phyloP scores from a whole-genome alignment of 1,140 invertebrate species.

The Drosophila burlai region DNA sequence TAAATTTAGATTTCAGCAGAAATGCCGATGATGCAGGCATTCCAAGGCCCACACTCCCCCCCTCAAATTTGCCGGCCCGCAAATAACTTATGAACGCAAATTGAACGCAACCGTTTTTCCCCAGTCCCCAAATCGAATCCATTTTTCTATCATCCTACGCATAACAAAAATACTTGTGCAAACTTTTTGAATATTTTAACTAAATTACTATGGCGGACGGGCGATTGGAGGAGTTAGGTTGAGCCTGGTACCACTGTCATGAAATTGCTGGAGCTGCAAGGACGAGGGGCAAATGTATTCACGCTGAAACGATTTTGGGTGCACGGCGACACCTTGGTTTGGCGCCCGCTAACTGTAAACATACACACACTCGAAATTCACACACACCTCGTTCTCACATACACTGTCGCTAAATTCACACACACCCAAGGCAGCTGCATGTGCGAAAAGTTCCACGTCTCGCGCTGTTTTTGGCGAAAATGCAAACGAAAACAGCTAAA shows the following conservation, averaged over 20 bases:
- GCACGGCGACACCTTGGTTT: slow-evolving; percentile 82
- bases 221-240: slow-evolving; percentile 23
- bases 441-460: slow-evolving; percentile 78
- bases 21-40: slow-evolving; percentile 31
- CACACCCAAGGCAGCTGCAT: slow-evolving; percentile 45
- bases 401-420: slow-evolving; percentile 15
- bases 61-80: no score
- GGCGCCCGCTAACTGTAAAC: slow-evolving; percentile 82
- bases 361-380: slow-evolving; percentile 51
- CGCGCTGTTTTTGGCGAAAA: slow-evolving; percentile 75
- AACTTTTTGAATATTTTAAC: slow-evolving; percentile 54
- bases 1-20: slow-evolving; percentile 30
- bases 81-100: slow-evolving; percentile 34
- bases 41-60: not conserved
- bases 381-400: slow-evolving; percentile 4
- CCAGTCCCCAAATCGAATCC: slow-evolving; percentile 27
- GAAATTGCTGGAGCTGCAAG: slow-evolving; percentile 32
- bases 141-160: slow-evolving; percentile 37
- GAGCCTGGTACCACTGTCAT: slow-evolving; percentile 39
- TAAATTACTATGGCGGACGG: slow-evolving; percentile 34
- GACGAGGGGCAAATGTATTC: slow-evolving; percentile 73
- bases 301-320: slow-evolving; percentile 81
- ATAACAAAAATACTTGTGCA: slow-evolving; percentile 34
- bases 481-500: slow-evolving; percentile 66
- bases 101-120: slow-evolving; percentile 7